Evolutionary conservation across 2,113 vertebrate species (phyloP), one percentile per base, ranked within the genome.

Genomic region (Todiramphus chloris): DNA sequence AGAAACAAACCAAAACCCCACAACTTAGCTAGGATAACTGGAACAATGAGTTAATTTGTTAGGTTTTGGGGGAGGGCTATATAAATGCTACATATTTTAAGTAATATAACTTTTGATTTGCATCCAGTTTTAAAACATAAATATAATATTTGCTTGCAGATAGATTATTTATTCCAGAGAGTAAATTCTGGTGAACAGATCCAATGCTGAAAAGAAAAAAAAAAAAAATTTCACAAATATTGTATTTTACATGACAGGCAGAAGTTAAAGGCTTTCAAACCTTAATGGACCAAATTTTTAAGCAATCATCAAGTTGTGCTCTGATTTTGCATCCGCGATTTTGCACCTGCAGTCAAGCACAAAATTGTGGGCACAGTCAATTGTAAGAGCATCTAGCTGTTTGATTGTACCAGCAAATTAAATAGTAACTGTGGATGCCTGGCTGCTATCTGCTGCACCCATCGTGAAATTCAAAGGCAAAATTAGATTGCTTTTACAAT

Each of bases 321-420:
- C 80, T 92, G 87, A 96, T 96, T 96, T 84, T 50, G 88, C 95
- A 95, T 95, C 90, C 76, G 14, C 5, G 16, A 94, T 94, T 96
- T 93, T 96, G 95, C 94, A 95, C 96, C 96, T 95, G 95, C 96
- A 96, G 80, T 97, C 95, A 96, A 97, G 95, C 96, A 96, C 95
- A 94, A 93, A 96, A 96, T 95, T 97, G 95, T 94, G 96, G 90
- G 88, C 96, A 90, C 80, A 94, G 94, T 41, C 95, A 92, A 90
- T 92, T 96, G 94, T 93, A n/a, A 94, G 96, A 93, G 94, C 39
- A 7, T 89, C 88, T 92, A 82, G 35, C 83, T 94, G 86, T 94
- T 87, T 89, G 96, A 94, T 94, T 97, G 94, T 95, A 97, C 94
- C 95, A 94, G 94, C 90, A 95, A 94, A 96, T 94, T 94, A 93